phyloP scores from a whole-genome alignment of 2,888 invertebrate species.

The Tillus elongatus region DNA sequence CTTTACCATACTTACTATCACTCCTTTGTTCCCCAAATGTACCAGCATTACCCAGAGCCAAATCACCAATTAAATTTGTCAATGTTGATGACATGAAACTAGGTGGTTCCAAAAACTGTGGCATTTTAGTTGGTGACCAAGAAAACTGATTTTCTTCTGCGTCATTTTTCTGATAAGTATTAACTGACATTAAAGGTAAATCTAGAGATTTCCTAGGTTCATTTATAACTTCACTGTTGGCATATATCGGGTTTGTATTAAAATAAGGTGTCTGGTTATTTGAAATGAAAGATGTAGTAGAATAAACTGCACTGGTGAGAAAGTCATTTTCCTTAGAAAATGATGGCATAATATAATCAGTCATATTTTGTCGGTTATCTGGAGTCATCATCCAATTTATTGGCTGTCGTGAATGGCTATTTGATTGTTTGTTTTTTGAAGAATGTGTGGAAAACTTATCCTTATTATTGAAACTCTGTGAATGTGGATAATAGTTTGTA shows the following conservation, averaged over 20 bases:
- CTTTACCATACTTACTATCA: constrained; percentile 26
- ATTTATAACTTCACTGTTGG: constrained; percentile 20
- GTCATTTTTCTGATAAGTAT: constrained; percentile 28
- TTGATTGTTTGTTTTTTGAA: constrained; percentile 12
- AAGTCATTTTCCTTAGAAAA: constrained; percentile 38
- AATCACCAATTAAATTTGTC: constrained; percentile 53
- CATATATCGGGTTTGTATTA: constrained; percentile 26
- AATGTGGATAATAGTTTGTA: constrained; percentile 17
- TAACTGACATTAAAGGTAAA: constrained; percentile 23
- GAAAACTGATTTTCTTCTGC: constrained; percentile 45
- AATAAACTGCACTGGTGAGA: constrained; percentile 25
- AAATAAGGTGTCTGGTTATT: constrained; percentile 28
- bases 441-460: constrained; percentile 10
- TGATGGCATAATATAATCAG: constrained; percentile 43
- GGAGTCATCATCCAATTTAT: constrained; percentile 57
- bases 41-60: constrained; percentile 42
- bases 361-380: constrained; percentile 38
- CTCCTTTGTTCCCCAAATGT: constrained; percentile 33
- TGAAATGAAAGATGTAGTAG: constrained; percentile 26
- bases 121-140: constrained; percentile 48
- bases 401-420: constrained; percentile 38
- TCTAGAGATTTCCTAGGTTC: constrained; percentile 27
- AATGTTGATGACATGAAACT: constrained; percentile 45
- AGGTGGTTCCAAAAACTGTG: constrained; percentile 38
- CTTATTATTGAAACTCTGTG: constrained; percentile 10